Evolutionary conservation across 1,140 invertebrate genomes (phyloP).

Genomic region (Bombus balteatus): DNA sequence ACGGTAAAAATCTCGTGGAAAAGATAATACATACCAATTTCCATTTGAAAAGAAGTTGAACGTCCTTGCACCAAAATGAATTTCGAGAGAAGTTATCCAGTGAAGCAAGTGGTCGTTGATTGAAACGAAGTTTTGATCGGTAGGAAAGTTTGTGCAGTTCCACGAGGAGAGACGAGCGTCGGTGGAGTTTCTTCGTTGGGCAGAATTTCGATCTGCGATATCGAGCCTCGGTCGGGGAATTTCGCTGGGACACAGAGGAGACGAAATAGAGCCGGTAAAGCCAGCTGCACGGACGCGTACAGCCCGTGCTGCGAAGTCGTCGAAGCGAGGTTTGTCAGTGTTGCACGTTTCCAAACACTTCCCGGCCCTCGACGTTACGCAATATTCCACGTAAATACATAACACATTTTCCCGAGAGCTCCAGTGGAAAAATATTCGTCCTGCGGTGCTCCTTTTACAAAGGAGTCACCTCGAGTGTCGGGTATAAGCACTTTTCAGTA

Average conservation of each 20-base stretch:
- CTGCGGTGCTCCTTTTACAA: conserved; percentile 58
- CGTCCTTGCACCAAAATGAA: conserved; percentile 43
- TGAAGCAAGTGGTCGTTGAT: conserved; percentile 36
- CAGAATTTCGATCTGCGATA: conserved; percentile 59
- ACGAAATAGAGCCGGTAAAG: conserved; percentile 62
- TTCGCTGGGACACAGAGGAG: conserved; percentile 59
- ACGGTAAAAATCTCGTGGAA: conserved; percentile 12
- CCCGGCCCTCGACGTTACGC: conserved; percentile 70
- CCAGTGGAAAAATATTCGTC: conserved; percentile 58
- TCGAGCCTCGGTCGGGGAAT: conserved; percentile 35
- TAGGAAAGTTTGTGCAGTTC: conserved; percentile 37
- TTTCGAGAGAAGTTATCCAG: conserved; percentile 31
- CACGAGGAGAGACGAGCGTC: conserved; percentile 46
- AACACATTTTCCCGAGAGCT: conserved; percentile 60
- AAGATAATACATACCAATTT: conserved; percentile 61
- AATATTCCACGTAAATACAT: conserved; percentile 75
- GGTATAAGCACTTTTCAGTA: conserved; percentile 28
- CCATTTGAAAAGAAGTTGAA: conserved; percentile 62
- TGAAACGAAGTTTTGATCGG: conserved; percentile 12
- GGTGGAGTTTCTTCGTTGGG: conserved; percentile 43
- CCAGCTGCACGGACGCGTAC: conserved; percentile 49
- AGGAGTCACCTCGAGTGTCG: conserved; percentile 44
- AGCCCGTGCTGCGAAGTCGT: conserved; percentile 40
- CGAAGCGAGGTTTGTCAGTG: conserved; percentile 49
- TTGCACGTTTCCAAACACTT: conserved; percentile 64